Base-by-base conservation (phyloP, 2,113 vertebrate genomes). In the Micromys minutus region DNA sequence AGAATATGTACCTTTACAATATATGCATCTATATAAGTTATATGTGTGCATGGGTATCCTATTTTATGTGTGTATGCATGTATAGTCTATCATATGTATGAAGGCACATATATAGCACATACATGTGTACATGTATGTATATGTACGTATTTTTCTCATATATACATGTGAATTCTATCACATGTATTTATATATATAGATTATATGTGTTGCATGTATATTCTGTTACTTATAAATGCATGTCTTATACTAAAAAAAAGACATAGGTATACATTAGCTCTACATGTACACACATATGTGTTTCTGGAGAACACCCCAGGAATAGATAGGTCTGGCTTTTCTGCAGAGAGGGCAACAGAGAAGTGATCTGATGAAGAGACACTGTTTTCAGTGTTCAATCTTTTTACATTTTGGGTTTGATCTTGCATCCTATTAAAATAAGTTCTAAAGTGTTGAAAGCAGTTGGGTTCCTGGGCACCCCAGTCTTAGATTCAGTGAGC, bases 301-400 rank as follows among this genome's bases (percentile, higher is more conserved):
- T 67, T 87, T 95, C 67, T 89, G n/a, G 75, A 91, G 31, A 57
- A 92, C 76, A 86, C 72, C 59, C 15, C 76, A 96, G 45, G 89
- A 92, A 93, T 39, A 88, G 24, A 69, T 85, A 31, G 45, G 36
- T 36, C 47, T 8, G 24, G 0, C 81, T 92, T 95, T 93, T 61
- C 72, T 95, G 45, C 26, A 67, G 79, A 67, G 36, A 91, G 13
- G 36, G 55, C 39, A 81, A 47, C 24, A 12, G 22, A 72, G 34
- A 16, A 29, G 22, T 72, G 75, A 75, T 71, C 29, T 21, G 17
- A 80, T n/a, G 63, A 85, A 59, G 24, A 71, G 93, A 75, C 59
- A 12, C 0, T n/a, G 65, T 86, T 81, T 91, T 79, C 69, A 79
- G 15, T 77, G 4, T 67, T 42, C 12, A 55, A 21, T 15, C 69